These are phyloP conservation scores for Epirrhoe tristata DNA, from an alignment of 2,888 invertebrate genomes.

Conservation along the genomic window DNA sequence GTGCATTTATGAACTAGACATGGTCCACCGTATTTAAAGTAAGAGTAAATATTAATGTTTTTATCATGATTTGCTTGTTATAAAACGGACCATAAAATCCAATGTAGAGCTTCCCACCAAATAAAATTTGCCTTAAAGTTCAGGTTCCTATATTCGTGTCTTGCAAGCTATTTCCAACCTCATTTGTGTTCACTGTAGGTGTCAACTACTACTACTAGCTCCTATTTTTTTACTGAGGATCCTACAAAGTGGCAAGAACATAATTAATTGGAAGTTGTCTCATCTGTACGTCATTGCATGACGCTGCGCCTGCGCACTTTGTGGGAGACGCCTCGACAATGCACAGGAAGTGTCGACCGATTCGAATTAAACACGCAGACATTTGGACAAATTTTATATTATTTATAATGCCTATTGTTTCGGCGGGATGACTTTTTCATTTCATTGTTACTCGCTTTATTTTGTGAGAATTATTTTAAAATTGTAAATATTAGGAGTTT, in stretches of 20 bases:
- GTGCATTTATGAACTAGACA: too few relatives aligned
- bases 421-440: constrained; percentile 42
- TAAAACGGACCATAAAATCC: too few relatives aligned
- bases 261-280: constrained; percentile 18
- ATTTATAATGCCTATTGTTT: constrained; percentile 58
- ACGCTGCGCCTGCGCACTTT: constrained; percentile 62
- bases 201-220: too few relatives aligned
- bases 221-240: too few relatives aligned
- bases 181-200: too few relatives aligned
- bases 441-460: constrained; percentile 30
- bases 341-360: constrained; percentile 82
- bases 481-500: neutral
- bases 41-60: too few relatives aligned
- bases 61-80: too few relatives aligned
- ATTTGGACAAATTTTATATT: constrained; percentile 76
- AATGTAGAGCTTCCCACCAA: too few relatives aligned
- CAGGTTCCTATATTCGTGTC: too few relatives aligned
- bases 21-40: too few relatives aligned
- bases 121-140: too few relatives aligned
- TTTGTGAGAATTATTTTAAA: constrained; percentile 21
- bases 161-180: too few relatives aligned
- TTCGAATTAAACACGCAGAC: constrained; percentile 73
- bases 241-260: neutral
- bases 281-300: constrained; percentile 50
- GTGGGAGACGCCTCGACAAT: constrained; percentile 75